Evolutionary conservation across 2,888 invertebrate genomes (phyloP), one percentile per base, ranked within the genome.

Genomic region (Notodonta dromedarius): DNA sequence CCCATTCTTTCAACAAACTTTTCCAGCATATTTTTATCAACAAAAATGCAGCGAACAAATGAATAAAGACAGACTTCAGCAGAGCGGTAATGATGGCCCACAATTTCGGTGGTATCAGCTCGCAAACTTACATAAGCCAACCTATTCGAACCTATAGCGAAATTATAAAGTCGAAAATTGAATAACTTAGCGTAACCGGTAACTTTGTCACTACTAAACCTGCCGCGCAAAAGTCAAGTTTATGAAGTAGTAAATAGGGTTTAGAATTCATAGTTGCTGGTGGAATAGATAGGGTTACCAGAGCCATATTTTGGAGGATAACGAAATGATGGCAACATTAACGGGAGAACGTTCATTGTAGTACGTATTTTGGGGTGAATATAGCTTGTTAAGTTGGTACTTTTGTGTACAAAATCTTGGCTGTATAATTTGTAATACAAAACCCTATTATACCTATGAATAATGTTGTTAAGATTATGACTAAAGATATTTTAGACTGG

Each of bases 41-140:
- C 32, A 57, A 32, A 46, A 46, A 56, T 24, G 44, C 56, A 56
- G 35, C 52, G 12, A 16, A 52, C 52, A 32, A 52, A 52, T 52
- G 35, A 52, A 52, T 52, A 32, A 35, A 32, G 52, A 12, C 52
- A 32, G 24, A 35, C 32, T 11, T 32, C 52, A 13, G 52, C 52
- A 32, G 4, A 52, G 12, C 52, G 12, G 35, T 52, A 52, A 52
- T 52, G 52, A 52, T 32, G 2, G 52, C 52, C 13, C 7, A 52
- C 52, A 52, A 52, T 52, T 52, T 52, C 32, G 52, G 52, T 35
- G 52, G 32, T 52, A 52, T 52, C 52, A 32, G 50, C 4, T 16
- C 35, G 13, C 52, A 52, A 52, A 52, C 32, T 12, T 52, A 52
- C 32, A 5, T 24, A 13, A 4, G 32, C 32, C 32, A 9, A 2